Evolutionary conservation across 2,888 invertebrate genomes (phyloP).

Genomic region (Perizoma affinitatum): DNA sequence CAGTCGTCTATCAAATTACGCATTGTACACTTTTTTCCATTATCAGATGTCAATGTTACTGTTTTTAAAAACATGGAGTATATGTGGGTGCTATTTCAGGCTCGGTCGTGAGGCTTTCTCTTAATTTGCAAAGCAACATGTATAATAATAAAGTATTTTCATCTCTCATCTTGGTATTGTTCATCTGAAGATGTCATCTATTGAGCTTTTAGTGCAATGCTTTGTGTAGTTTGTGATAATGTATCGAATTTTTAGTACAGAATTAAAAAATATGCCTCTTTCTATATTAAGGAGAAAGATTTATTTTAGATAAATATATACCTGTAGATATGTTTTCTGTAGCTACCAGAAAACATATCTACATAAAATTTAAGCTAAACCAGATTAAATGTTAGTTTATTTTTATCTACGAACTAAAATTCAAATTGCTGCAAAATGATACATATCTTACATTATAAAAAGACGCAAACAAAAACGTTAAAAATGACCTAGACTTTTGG

Average conservation of each 20-base stretch:
- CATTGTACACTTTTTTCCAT: slow-evolving; percentile 13
- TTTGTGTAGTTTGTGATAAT: background rate
- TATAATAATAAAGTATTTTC: background rate
- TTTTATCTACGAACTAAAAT: background rate
- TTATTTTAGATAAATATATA: too few species aligned
- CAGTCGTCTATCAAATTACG: slow-evolving; percentile 10
- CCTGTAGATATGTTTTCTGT: too few species aligned
- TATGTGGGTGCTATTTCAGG: too few species aligned
- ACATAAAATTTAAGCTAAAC: background rate
- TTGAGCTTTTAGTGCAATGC: slow-evolving; percentile 17
- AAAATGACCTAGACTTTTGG: slow-evolving; percentile 28
- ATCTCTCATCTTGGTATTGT: background rate
- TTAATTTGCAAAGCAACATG: background rate
- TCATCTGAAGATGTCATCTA: slow-evolving; percentile 10
- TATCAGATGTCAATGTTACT: slow-evolving; percentile 9
- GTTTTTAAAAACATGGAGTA: background rate
- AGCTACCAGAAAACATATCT: too few species aligned
- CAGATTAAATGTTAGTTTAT: background rate
- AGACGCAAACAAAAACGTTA: slow-evolving; percentile 17
- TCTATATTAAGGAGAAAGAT: too few species aligned
- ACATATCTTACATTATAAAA: slow-evolving; percentile 3
- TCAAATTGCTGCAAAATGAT: slow-evolving; percentile 6
- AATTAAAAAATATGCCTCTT: too few species aligned
- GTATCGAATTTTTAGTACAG: background rate
- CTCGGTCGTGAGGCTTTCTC: too few species aligned